phyloP scores from a whole-genome alignment of 1,140 invertebrate genomes.

The Ylistrum balloti region DNA sequence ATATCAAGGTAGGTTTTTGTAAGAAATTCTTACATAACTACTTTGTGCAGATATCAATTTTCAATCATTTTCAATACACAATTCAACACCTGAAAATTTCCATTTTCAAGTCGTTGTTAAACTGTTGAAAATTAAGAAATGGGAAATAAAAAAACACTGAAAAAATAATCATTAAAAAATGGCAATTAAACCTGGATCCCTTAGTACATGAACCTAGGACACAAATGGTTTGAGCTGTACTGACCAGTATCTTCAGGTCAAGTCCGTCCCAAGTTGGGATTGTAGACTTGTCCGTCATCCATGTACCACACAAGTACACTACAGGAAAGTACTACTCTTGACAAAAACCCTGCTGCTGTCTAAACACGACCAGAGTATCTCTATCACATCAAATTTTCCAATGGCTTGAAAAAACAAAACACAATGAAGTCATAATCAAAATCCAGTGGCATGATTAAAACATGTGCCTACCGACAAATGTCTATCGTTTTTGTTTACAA shows the following conservation, averaged over 20 bases:
- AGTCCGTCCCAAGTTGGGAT: conserved; percentile 60
- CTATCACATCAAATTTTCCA: not conserved
- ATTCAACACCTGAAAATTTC: not conserved
- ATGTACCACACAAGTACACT: conserved; percentile 56
- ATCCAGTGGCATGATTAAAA: no score
- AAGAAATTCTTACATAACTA: not conserved
- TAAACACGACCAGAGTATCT: not conserved
- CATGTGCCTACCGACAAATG: no score
- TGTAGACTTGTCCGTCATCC: conserved; percentile 65
- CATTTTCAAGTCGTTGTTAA: not conserved
- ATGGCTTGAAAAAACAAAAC: not conserved
- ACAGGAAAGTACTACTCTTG: conserved; percentile 46
- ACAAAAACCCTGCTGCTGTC: conserved; percentile 62
- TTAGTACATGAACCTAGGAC: not conserved
- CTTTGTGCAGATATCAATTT: not conserved
- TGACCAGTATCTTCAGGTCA: conserved; percentile 52
- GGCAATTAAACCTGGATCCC: no score
- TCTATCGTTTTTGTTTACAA: no score
- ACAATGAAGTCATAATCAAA: not conserved
- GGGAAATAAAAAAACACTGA: not conserved
- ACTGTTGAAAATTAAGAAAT: not conserved
- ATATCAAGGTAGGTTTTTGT: not conserved
- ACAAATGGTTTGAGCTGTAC: not conserved
- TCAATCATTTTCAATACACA: not conserved
- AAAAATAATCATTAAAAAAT: no score